phyloP scores from a whole-genome alignment of 2,888 invertebrate species.

The Mesorhabditis sp. region DNA sequence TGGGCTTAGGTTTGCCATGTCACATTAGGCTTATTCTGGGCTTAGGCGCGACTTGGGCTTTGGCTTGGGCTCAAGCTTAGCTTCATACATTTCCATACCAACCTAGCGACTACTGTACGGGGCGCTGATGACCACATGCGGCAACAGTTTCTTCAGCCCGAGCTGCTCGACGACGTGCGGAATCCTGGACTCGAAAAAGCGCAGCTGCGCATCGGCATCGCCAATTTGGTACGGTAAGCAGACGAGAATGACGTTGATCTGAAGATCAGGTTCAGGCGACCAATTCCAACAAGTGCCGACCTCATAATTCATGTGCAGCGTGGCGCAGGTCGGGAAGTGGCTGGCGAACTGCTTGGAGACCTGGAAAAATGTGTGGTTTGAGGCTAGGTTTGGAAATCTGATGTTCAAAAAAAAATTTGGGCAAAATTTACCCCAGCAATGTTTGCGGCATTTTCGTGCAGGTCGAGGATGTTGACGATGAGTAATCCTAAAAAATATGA shows the following conservation, averaged over 20 bases:
- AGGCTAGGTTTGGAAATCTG: too few relatives aligned
- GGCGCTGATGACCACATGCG: not conserved
- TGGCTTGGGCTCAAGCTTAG: too few relatives aligned
- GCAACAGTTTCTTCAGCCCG: not conserved
- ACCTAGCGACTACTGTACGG: not conserved
- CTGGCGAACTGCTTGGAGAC: not conserved
- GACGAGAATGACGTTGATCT: not conserved
- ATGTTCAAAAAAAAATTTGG: too few relatives aligned
- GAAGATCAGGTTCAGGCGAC: not conserved
- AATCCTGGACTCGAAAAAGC: not conserved
- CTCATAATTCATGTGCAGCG: not conserved
- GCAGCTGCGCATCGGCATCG: not conserved
- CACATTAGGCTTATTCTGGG: too few relatives aligned
- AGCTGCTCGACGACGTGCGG: not conserved
- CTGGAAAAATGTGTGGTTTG: not conserved
- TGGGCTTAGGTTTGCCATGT: too few relatives aligned
- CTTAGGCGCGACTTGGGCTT: too few relatives aligned
- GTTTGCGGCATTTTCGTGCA: not conserved
- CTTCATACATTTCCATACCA: too few relatives aligned
- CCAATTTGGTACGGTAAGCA: not conserved
- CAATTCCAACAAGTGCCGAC: not conserved
- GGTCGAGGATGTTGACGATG: constrained; percentile 1
- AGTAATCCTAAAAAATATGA: not conserved
- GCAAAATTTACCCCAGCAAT: not conserved
- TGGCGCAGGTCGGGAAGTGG: constrained; percentile 5